phyloP scores from a whole-genome alignment of 1,140 invertebrate genomes.

The Penaeus vannamei region DNA sequence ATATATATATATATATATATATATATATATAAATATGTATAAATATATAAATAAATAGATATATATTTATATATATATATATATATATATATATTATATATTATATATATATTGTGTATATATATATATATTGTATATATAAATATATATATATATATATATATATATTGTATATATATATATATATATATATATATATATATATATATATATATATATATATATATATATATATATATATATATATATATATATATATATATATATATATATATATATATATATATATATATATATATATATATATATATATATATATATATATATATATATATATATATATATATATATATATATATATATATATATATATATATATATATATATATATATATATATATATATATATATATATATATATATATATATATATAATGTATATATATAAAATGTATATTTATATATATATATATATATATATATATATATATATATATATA shows the following conservation, averaged over 20 bases:
- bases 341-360: not conserved
- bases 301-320: not conserved
- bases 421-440: too few relatives aligned
- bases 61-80: slow-evolving; percentile 75
- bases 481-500: too few relatives aligned
- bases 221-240: too few relatives aligned
- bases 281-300: not conserved
- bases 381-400: not conserved
- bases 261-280: slow-evolving; percentile 15
- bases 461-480: too few relatives aligned
- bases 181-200: not conserved
- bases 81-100: too few relatives aligned
- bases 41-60: slow-evolving; percentile 74
- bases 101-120: too few relatives aligned
- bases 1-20: not conserved
- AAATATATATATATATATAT: not conserved
- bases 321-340: not conserved
- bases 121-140: not conserved
- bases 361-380: not conserved
- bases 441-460: too few relatives aligned
- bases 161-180: not conserved
- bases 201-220: not conserved
- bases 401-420: not conserved
- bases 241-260: too few relatives aligned
- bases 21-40: slow-evolving; percentile 51